These are phyloP conservation scores for Sarcophaga bullata DNA, from an alignment of 1,140 invertebrate genomes.

Conservation along the genomic window DNA sequence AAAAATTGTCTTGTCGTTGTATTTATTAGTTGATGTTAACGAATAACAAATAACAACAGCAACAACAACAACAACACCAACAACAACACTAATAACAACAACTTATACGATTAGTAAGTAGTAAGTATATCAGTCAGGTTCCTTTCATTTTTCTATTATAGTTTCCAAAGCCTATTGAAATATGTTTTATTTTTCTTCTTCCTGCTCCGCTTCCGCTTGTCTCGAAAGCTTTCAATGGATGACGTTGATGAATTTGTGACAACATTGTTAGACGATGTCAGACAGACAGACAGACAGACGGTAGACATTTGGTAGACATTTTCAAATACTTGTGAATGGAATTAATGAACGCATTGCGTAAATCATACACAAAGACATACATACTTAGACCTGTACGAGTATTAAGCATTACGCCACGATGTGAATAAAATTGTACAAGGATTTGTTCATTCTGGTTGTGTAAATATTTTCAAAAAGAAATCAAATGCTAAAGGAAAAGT, in stretches of 20 bases:
- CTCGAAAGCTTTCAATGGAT: neutral
- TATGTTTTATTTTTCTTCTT: neutral
- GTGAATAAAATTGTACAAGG: too few species aligned
- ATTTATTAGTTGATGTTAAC: neutral
- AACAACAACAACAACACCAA: neutral
- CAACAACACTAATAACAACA: neutral
- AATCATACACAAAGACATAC: neutral
- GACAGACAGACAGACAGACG: conserved; percentile 21
- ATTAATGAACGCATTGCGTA: neutral
- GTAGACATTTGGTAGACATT: conserved; percentile 34
- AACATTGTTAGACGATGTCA: neutral
- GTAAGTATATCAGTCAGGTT: too few species aligned
- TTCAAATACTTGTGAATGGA: conserved; percentile 13
- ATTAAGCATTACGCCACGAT: too few species aligned
- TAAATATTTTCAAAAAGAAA: too few species aligned
- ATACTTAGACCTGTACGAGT: neutral
- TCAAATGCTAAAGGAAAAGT: too few species aligned
- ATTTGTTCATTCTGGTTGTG: too few species aligned
- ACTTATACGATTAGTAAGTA: too few species aligned
- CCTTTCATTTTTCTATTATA: too few species aligned
- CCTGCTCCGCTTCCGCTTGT: neutral
- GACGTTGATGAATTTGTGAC: conserved; percentile 40
- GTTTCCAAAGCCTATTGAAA: neutral
- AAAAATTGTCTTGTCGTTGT: neutral
- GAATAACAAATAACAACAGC: neutral